Percentiles rank a stretch among this genome's conserved stretches.
Evolutionary conservation across 2,113 vertebrate genomes (phyloP).

Genomic region (Hemichromis elongatus): DNA sequence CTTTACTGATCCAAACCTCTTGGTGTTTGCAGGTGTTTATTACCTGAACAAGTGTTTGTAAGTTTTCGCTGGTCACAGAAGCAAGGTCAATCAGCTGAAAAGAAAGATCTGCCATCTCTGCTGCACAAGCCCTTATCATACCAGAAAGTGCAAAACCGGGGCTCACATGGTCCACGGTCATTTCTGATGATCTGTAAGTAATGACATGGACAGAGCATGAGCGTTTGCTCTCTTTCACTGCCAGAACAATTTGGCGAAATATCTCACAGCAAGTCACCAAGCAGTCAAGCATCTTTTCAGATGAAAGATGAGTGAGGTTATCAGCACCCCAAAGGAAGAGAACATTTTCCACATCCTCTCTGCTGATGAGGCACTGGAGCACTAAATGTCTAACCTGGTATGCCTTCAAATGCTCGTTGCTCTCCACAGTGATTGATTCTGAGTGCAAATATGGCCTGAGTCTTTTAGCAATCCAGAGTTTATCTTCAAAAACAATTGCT

Average conservation of each 20-base stretch:
- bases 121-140: constrained; percentile 77
- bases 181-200: constrained; percentile 77
- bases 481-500: constrained; percentile 80
- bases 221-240: constrained; percentile 58
- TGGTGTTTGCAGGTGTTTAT: constrained; percentile 67
- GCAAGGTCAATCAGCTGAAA: constrained; percentile 83
- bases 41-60: constrained; percentile 69
- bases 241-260: constrained; percentile 75
- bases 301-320: constrained; percentile 66
- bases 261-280: constrained; percentile 78
- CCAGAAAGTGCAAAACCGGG: constrained; percentile 79
- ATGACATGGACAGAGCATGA: constrained; percentile 66
- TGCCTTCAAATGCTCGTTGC: constrained; percentile 40
- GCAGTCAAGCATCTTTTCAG: constrained; percentile 57
- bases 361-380: constrained; percentile 13
- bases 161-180: constrained; percentile 73
- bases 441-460: constrained; percentile 71
- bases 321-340: constrained; percentile 80
- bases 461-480: constrained; percentile 69
- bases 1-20: constrained; percentile 78
- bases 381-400: constrained; percentile 19
- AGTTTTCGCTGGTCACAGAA: constrained; percentile 72
- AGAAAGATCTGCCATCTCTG: constrained; percentile 72
- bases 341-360: constrained; percentile 61
- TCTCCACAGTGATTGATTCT: constrained; percentile 61